These are phyloP conservation scores for Seriola rivoliana DNA, from an alignment of 2,113 vertebrate species.

Conservation along the genomic window DNA sequence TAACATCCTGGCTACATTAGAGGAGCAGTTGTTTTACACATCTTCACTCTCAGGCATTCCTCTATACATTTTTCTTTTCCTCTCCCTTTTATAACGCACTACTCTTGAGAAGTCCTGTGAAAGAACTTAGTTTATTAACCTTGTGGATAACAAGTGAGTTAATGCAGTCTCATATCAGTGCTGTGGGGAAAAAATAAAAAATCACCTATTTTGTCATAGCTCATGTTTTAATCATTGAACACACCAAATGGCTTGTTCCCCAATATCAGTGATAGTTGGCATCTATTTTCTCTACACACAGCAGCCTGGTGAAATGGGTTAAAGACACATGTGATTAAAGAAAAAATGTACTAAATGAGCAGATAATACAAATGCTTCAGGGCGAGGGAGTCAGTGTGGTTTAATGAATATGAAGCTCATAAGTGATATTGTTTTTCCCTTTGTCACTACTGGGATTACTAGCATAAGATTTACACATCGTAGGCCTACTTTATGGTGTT, in stretches of 20 bases:
- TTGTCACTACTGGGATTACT: not conserved
- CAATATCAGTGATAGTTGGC: not conserved
- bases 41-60: not conserved
- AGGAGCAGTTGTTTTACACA: not conserved
- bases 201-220: not conserved
- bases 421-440: not conserved
- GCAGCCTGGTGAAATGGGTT: not conserved
- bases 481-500: not conserved
- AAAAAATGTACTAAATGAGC: not conserved
- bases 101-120: not conserved
- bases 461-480: too few relatives aligned
- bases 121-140: not conserved
- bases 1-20: not conserved
- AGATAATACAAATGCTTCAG: not conserved
- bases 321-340: not conserved
- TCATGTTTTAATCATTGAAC: not conserved
- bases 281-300: not conserved
- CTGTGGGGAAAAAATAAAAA: too few relatives aligned
- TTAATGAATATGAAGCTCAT: not conserved
- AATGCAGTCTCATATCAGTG: not conserved
- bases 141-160: not conserved
- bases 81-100: not conserved
- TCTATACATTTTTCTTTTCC: not conserved
- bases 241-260: not conserved
- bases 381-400: not conserved